Percentiles rank a stretch among this genome's conserved stretches.
Evolutionary conservation across 2,113 vertebrate genomes (phyloP).

Genomic region (Gavialis gangeticus): DNA sequence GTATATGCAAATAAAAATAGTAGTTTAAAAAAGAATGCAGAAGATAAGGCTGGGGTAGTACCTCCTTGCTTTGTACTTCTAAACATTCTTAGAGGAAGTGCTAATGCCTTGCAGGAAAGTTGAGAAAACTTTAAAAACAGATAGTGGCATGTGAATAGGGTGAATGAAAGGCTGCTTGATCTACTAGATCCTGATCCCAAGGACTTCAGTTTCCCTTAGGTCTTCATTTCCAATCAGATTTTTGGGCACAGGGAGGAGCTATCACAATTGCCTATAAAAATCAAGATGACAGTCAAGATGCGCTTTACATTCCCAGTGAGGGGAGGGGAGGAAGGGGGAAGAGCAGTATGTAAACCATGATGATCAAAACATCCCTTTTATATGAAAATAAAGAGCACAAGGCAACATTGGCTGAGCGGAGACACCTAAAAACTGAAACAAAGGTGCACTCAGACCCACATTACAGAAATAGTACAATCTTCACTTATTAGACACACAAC

Average conservation of each 20-base stretch:
- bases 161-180: background rate
- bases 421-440: slow-evolving; percentile 35
- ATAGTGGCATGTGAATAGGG: slow-evolving; percentile 5
- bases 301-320: slow-evolving; percentile 28
- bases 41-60: slow-evolving; percentile 19
- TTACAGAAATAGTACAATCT: slow-evolving; percentile 46
- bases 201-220: background rate
- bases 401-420: background rate
- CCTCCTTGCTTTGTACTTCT: slow-evolving; percentile 38
- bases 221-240: background rate
- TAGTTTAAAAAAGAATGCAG: slow-evolving; percentile 59
- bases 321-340: slow-evolving; percentile 22
- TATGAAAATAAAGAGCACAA: slow-evolving; percentile 32
- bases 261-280: background rate
- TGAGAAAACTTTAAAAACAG: background rate
- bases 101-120: background rate
- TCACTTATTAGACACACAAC: slow-evolving; percentile 25
- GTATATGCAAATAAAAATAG: slow-evolving; percentile 50
- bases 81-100: slow-evolving; percentile 1
- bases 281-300: background rate
- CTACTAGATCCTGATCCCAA: background rate
- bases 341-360: background rate
- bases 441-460: background rate
- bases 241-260: background rate
- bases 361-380: slow-evolving; percentile 27